Conservation (phyloP, 2,797 vertebrate species). For the Poecile montanus region DNA sequence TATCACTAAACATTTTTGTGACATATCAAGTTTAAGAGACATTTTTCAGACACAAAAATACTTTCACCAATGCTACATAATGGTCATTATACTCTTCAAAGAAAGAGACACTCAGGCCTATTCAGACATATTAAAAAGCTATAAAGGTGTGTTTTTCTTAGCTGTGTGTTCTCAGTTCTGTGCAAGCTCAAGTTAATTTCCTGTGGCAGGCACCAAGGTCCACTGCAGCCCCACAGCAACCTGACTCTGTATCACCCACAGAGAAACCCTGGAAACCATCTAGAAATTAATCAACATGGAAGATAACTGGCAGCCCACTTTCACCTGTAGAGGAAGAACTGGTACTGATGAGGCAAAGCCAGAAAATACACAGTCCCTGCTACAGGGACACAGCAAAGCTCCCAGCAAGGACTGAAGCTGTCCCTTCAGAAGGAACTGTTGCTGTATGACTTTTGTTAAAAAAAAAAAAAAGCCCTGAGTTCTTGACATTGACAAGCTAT, state of each 20-base stretch:
- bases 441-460: not conserved
- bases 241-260: rapidly evolving
- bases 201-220: not conserved
- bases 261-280: not conserved
- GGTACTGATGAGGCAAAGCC: not conserved
- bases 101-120: not conserved
- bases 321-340: not conserved
- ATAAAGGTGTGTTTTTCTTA: not conserved
- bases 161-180: not conserved
- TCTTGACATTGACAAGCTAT: not conserved
- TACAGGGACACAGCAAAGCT: not conserved
- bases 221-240: not conserved
- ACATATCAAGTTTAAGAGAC: not conserved
- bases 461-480: not conserved
- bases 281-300: not conserved
- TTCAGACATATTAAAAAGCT: not conserved
- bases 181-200: not conserved
- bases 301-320: not conserved
- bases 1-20: not conserved
- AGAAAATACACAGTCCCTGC: not conserved
- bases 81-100: not conserved
- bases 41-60: not conserved
- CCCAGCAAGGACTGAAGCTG: not conserved
- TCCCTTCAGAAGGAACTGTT: not conserved
- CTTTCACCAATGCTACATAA: not conserved